phyloP scores from a whole-genome alignment of 2,797 vertebrate species.

The Ctenosaura bakeri region DNA sequence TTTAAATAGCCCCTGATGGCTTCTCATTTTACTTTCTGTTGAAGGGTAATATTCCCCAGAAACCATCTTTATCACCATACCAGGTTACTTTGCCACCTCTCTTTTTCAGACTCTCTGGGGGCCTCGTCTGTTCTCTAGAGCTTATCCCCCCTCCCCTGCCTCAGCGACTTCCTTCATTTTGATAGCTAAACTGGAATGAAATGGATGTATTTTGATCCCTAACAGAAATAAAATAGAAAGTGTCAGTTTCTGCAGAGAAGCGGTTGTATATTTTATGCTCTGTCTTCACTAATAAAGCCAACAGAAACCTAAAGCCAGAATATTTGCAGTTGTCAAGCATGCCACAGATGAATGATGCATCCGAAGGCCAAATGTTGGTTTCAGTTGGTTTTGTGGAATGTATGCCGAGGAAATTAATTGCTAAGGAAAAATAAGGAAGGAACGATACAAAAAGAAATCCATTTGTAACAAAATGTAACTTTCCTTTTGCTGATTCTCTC shows the following conservation, averaged over 20 bases:
- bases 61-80: slow-evolving; percentile 10
- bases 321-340: slow-evolving; percentile 57
- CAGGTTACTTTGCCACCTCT: slow-evolving; percentile 25
- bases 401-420: slow-evolving; percentile 28
- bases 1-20: not conserved
- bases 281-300: slow-evolving; percentile 52
- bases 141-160: not conserved
- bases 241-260: slow-evolving; percentile 47
- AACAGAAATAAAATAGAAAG: slow-evolving; percentile 39
- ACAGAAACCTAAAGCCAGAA: slow-evolving; percentile 42
- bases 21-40: not conserved
- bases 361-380: slow-evolving; percentile 46
- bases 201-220: slow-evolving; percentile 53
- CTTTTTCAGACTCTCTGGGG: not conserved
- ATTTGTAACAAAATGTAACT: not conserved
- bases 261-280: slow-evolving; percentile 24
- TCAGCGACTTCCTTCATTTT: slow-evolving; percentile 18
- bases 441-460: not conserved
- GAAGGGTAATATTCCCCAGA: not conserved
- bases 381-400: slow-evolving; percentile 29
- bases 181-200: slow-evolving; percentile 50
- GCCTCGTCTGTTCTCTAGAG: slow-evolving; percentile 11
- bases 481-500: not conserved
- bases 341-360: slow-evolving; percentile 33
- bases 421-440: not conserved